Percentiles rank a stretch among this genome's conserved stretches.
These are phyloP conservation scores for Pristiophorus japonicus DNA, from an alignment of 2,113 vertebrate species.

Conservation along the genomic window DNA sequence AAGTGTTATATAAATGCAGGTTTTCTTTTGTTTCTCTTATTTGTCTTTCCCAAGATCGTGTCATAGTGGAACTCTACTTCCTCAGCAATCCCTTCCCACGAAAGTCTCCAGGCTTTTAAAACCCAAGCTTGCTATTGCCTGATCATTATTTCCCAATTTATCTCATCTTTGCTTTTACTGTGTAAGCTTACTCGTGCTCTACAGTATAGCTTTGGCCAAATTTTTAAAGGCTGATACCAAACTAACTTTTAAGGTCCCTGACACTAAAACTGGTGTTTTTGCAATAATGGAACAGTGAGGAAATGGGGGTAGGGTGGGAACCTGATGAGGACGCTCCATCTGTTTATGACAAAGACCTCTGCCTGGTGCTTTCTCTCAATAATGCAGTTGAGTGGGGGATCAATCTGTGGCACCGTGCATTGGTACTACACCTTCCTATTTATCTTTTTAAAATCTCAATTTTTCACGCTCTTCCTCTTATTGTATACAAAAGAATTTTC, in stretches of 20 bases:
- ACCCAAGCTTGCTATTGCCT: neutral
- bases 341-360: too few species aligned
- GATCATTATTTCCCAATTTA: neutral
- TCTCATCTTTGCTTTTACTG: neutral
- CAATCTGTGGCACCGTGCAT: neutral
- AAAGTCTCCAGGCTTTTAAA: neutral
- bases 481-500: neutral
- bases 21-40: neutral
- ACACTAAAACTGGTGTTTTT: neutral
- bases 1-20: neutral
- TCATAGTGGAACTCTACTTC: neutral
- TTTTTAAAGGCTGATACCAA: neutral
- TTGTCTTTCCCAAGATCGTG: neutral
- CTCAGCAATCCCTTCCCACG: neutral
- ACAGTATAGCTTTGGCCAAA: neutral
- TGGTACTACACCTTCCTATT: neutral
- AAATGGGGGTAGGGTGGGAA: neutral
- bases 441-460: neutral
- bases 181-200: neutral
- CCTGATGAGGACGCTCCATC: neutral
- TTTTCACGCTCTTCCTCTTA: neutral
- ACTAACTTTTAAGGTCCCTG: neutral
- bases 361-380: neutral
- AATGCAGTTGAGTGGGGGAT: neutral
- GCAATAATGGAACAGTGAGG: neutral